Base-by-base conservation (phyloP, 2,888 invertebrate genomes). In the Hypselothyrea guttata region DNA sequence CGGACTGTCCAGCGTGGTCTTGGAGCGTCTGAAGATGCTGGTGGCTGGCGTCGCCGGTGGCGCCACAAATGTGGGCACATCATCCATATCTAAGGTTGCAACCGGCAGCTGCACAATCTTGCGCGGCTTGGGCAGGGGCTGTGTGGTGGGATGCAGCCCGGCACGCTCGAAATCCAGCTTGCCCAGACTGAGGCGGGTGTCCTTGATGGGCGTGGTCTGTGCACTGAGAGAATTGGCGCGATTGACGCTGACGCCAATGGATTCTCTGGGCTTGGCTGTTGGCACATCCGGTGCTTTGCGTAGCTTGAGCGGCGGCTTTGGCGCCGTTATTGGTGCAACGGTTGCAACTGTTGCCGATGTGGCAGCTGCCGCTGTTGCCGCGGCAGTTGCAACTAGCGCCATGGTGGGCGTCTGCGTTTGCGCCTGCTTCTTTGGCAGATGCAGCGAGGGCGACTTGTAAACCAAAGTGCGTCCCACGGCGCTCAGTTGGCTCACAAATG, bases 401-500 rank as follows among this genome's bases (percentile, higher is more conserved):
- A 73, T 78, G 45, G 77, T 78, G 47, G 77, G 84, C 51, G 77
- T 78, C 58, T 78, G 77, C 11, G 77, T 78, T 60, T 88, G 85
- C 56, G 85, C 86, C 73, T 86, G 86, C 22, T 87, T 84, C 75
- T 88, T 88, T 73, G 86, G 88, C 49, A 86, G 78, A 87, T 84
- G 86, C 63, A 87, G 72, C 49, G 89, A 86, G 54, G 90, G 89
- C 52, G 90, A 90, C 79, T 89, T 90, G 67, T 89, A 90, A 44
- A 90, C 88, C 83, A 90, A 82, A 49, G 90, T 90, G 83, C 90
- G 88, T 62, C 90, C 90, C 76, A 86, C 87, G 41, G 85, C 87
- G 55, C 75, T 75, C 51, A 81, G 62, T 41, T 83, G 85, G 71
- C 85, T 79, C 11, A 78, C 70, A 55, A 81, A 69, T 47, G 71